A percentile compares a stretch with the other conserved stretches of the same genome.
Evolutionary conservation across 1,140 invertebrate genomes (phyloP).

Genomic region (Zophobas morio): DNA sequence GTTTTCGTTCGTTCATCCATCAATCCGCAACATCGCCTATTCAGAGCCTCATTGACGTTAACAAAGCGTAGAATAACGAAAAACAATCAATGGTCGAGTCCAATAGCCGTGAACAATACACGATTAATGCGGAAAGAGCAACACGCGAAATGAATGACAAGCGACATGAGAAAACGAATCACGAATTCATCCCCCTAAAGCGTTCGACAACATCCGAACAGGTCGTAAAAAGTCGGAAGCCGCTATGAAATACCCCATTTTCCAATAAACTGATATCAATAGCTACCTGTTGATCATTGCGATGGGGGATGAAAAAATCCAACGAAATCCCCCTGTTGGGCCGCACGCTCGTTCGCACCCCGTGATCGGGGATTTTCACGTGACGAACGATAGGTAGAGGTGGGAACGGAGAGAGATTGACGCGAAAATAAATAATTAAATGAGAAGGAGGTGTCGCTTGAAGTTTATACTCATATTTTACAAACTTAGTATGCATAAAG

Average conservation of each 20-base stretch:
- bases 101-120: conserved; percentile 28
- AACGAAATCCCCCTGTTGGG: conserved; percentile 50
- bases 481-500: no score
- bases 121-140: conserved; percentile 20
- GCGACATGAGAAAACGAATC: conserved; percentile 21
- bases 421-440: no score
- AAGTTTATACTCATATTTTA: no score
- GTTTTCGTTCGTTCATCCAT: conserved; percentile 28
- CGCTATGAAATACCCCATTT: conserved; percentile 66
- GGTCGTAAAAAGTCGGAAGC: conserved; percentile 62
- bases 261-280: conserved; percentile 68
- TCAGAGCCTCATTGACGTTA: conserved; percentile 23
- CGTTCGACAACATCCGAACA: conserved; percentile 32
- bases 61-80: conserved; percentile 36
- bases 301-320: conserved; percentile 59
- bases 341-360: conserved; percentile 11
- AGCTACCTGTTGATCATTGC: conserved; percentile 64
- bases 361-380: background rate
- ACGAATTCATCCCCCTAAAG: conserved; percentile 27
- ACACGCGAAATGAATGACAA: conserved; percentile 31
- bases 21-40: background rate
- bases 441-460: no score
- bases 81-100: conserved; percentile 24
- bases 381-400: background rate
- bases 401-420: background rate